Conservation (phyloP, 2,797 vertebrate genomes). For the Crax fasciolata region DNA sequence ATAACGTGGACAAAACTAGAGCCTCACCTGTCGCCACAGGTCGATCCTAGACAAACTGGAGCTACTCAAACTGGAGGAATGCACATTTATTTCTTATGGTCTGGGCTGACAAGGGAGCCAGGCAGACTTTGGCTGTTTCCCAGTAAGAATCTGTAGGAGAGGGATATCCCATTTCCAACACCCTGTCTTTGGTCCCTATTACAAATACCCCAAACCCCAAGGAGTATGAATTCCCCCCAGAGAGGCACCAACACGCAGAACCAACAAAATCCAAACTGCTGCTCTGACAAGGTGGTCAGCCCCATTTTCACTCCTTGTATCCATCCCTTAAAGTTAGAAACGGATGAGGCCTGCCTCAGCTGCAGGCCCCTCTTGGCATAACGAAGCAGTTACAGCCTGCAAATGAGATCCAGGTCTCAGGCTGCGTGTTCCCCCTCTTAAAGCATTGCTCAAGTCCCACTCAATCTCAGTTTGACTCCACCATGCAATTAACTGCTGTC, state of each 20-base stretch:
- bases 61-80: not conserved
- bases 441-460: not conserved
- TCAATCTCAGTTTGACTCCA: conserved; percentile 19
- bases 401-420: not conserved
- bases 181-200: not conserved
- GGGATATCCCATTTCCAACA: not conserved
- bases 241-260: not conserved
- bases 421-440: not conserved
- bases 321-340: not conserved
- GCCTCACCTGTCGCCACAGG: rapidly evolving
- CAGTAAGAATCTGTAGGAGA: not conserved
- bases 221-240: not conserved
- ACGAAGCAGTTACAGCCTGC: not conserved
- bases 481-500: not conserved
- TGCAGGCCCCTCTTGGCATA: not conserved
- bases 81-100: not conserved
- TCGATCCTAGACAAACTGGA: not conserved
- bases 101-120: not conserved
- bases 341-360: not conserved
- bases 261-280: not conserved
- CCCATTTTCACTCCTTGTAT: not conserved
- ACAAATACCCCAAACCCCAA: not conserved
- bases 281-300: not conserved
- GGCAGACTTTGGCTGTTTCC: not conserved
- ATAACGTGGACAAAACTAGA: not conserved